Conservation (phyloP, 2,888 invertebrate species). For the Ecdyonurus torrentis region DNA sequence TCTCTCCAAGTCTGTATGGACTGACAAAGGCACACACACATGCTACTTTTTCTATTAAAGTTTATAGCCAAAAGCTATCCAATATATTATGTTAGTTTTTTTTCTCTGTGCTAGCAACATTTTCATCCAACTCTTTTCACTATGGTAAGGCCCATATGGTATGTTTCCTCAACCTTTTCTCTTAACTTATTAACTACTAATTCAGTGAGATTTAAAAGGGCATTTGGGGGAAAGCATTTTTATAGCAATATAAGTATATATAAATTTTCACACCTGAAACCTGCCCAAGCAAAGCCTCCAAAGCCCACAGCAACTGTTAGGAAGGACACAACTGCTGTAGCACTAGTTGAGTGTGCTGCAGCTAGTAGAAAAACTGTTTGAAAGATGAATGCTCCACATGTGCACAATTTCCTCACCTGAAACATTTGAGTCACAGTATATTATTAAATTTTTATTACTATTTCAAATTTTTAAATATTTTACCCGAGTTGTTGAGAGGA, state of each 20-base stretch:
- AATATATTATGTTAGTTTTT: no score
- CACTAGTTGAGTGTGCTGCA: slow-evolving; percentile 26
- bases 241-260: not conserved
- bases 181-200: no score
- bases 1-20: no score
- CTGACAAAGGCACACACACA: no score
- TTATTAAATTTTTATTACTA: not conserved
- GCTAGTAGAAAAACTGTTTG: slow-evolving; percentile 32
- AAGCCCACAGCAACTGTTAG: slow-evolving; percentile 34
- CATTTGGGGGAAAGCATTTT: not conserved
- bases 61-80: no score
- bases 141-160: no score
- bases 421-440: no score
- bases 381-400: slow-evolving; percentile 30
- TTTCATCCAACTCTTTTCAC: no score
- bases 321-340: slow-evolving; percentile 24
- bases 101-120: no score
- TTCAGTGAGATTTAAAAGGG: no score
- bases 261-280: slow-evolving; percentile 17
- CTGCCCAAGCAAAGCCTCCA: slow-evolving; percentile 26
- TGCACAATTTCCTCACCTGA: slow-evolving; percentile 30
- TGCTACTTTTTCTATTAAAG: no score
- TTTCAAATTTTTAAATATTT: not conserved
- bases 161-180: no score
- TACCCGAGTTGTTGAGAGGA: slow-evolving; percentile 27